Conservation (phyloP, 1,140 invertebrate species). For the Micrasema longulum region DNA sequence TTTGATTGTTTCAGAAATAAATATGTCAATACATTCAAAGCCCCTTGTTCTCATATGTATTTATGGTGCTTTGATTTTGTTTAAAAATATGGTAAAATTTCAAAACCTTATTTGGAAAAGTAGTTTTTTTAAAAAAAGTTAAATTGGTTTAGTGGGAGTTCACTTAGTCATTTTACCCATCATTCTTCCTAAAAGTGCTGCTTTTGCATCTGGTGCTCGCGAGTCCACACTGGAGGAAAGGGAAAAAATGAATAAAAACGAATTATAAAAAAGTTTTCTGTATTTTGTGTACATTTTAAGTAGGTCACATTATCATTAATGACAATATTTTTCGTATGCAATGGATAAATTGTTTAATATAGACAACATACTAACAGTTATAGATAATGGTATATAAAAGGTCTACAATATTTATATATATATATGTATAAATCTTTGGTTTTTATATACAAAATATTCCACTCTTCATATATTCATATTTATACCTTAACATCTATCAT, state of each 20-base stretch:
- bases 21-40: no score
- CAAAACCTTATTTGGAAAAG: no score
- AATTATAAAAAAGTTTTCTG: constrained; percentile 24
- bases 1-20: no score
- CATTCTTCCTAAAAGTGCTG: no score
- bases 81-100: no score
- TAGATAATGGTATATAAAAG: constrained; percentile 27
- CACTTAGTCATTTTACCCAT: background rate
- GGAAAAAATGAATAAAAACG: constrained; percentile 7
- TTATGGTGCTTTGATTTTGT: no score
- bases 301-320: constrained; percentile 27
- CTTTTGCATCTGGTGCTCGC: no score
- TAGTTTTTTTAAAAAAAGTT: no score
- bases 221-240: no score
- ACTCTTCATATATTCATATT: constrained; percentile 2
- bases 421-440: constrained; percentile 34
- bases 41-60: no score
- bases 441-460: constrained; percentile 35
- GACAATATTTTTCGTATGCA: constrained; percentile 6
- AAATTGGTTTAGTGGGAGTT: background rate
- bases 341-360: constrained; percentile 19
- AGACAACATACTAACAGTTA: constrained; percentile 18
- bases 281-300: constrained; percentile 26
- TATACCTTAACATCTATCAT: constrained; percentile 1
- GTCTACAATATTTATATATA: constrained; percentile 8